These are phyloP conservation scores for Tringa solitaria DNA, from an alignment of 2,113 vertebrate species.

Conservation along the genomic window DNA sequence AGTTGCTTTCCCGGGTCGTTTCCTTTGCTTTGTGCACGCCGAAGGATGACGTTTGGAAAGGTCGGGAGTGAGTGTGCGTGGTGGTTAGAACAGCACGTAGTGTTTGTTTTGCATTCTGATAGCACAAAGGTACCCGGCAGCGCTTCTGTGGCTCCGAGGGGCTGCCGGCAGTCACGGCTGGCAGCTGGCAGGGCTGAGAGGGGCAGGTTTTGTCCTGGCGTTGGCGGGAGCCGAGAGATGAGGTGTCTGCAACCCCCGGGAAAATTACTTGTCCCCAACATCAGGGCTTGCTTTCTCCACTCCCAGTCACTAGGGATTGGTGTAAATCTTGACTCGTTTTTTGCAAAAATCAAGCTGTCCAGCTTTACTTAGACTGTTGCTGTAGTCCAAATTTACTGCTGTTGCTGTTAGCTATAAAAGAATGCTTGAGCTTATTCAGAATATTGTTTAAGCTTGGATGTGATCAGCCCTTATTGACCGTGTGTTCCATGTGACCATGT, in stretches of 20 bases:
- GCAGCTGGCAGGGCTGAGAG: background rate
- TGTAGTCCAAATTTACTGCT: background rate
- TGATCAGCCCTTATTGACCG: background rate
- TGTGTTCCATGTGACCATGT: too few species aligned
- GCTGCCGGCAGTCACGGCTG: background rate
- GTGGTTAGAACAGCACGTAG: background rate
- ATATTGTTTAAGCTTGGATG: background rate
- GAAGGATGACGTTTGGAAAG: background rate
- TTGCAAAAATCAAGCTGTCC: background rate
- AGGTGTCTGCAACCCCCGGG: background rate
- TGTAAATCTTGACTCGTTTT: background rate
- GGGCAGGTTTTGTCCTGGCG: background rate
- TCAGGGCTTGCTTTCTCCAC: background rate
- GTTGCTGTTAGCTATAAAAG: background rate
- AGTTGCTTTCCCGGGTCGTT: background rate
- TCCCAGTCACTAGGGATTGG: background rate
- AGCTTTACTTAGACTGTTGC: background rate
- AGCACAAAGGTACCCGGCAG: background rate
- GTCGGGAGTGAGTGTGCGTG: background rate
- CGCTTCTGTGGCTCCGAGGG: background rate
- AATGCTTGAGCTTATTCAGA: background rate
- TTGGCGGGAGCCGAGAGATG: background rate
- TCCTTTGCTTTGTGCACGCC: background rate
- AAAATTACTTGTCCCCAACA: background rate
- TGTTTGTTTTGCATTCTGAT: background rate